Evolutionary conservation across 2,797 vertebrate genomes (phyloP), one percentile per base, ranked within the genome.

Genomic region (Pangasius sanitwongsei): DNA sequence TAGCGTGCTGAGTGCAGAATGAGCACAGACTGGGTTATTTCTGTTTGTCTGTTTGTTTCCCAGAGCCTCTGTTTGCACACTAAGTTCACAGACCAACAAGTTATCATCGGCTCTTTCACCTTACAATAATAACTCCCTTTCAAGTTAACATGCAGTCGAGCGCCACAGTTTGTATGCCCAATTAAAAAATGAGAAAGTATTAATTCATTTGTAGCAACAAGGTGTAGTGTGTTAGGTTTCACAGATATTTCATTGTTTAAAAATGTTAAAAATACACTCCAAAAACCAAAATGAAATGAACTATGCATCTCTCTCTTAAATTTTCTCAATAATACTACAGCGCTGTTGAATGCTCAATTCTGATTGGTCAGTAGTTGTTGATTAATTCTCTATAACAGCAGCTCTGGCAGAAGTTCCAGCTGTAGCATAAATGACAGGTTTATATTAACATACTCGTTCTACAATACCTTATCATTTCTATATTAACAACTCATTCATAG

Each of bases 1-100:
- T 91, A 90, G 80, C 23, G 48, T 28, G 34, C 70, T 70, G 86
- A 85, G 74, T 31, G 34, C 86, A 82, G 83, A 89, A 72, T 89
- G 61, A 89, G 78, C 61, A 77, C 85, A 63, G 70, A n/a, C 81
- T 72, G 50, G 63, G 82, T 69, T 80, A 84, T 90, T 80, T 85
- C 57, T 5, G 44, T 69, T 83, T 48, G 69, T 77, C 53, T 86
- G 48, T 83, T 77, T 82, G 84, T 75, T 84, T 74, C 69, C 81
- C 31, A 23, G 41, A 8, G 6, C 28, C 75, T 89, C 41, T 72
- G 89, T 85, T 87, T 87, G 57, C 28, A 61, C 50, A 86, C 74
- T 70, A 86, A 63, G 75, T 75, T 57, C 82, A 80, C 37, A 34
- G 63, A 81, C 80, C 34, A 34, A 31, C n/a, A 28, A 84, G 82